Evolutionary conservation across 1,140 invertebrate genomes (phyloP).

Genomic region (Solen grandis): DNA sequence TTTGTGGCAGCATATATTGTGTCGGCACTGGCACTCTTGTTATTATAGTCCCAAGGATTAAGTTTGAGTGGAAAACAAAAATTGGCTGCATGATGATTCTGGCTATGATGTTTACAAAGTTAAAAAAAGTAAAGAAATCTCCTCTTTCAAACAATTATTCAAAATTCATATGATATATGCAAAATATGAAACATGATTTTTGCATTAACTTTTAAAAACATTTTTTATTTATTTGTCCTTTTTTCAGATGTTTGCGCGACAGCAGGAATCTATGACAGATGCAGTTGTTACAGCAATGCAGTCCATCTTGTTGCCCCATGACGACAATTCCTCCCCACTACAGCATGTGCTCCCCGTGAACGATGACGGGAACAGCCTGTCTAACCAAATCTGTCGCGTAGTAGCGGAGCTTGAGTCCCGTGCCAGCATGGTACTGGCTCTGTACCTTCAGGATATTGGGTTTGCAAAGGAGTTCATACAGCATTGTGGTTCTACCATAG

Average conservation of each 20-base stretch:
- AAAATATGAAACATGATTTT: too few species aligned
- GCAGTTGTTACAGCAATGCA: conserved; percentile 76
- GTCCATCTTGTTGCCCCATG: conserved; percentile 71
- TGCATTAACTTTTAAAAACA: too few species aligned
- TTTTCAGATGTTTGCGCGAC: conserved; percentile 69
- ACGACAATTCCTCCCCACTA: conserved; percentile 66
- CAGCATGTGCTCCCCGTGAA: conserved; percentile 70
- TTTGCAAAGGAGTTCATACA: conserved; percentile 79
- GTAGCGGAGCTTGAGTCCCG: conserved; percentile 79
- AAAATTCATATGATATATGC: too few species aligned
- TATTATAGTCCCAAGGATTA: too few species aligned
- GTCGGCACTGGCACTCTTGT: too few species aligned
- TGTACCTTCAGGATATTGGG: conserved; percentile 73
- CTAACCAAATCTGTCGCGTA: conserved; percentile 78
- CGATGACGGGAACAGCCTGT: conserved; percentile 75
- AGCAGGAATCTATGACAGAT: conserved; percentile 73
- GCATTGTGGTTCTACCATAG: conserved; percentile 76
- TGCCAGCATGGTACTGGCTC: conserved; percentile 77
- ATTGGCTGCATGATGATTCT: too few species aligned
- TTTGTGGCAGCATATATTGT: too few species aligned
- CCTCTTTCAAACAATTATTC: too few species aligned
- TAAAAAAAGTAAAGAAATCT: too few species aligned
- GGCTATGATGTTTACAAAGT: too few species aligned
- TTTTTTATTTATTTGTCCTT: too few species aligned
- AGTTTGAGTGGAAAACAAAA: too few species aligned